Conservation (phyloP, 1,140 invertebrate species). For the Lucilia sericata region DNA sequence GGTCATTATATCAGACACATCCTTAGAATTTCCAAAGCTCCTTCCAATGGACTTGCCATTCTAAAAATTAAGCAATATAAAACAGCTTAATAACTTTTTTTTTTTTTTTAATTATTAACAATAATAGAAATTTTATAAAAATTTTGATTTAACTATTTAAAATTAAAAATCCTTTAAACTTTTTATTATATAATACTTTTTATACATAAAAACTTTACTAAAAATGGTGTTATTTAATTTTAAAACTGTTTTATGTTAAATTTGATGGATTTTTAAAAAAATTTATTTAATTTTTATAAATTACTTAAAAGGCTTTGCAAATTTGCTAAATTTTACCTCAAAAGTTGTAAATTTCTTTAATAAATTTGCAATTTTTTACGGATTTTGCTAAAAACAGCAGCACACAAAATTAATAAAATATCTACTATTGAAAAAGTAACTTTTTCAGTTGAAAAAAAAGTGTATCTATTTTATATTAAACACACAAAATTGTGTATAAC, state of each 20-base stretch:
- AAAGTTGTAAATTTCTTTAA: conserved; percentile 67
- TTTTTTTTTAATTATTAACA: too few relatives aligned
- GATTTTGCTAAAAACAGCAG: conserved; percentile 56
- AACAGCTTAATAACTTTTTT: too few relatives aligned
- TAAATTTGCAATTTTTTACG: conserved; percentile 68
- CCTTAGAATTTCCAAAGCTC: conserved; percentile 67
- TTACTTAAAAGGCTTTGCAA: background rate
- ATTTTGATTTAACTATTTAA: too few relatives aligned
- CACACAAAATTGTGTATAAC: conserved; percentile 30
- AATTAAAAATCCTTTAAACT: background rate
- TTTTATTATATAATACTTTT: background rate
- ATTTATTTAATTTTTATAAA: background rate
- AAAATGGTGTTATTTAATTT: too few relatives aligned
- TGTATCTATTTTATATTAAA: conserved; percentile 45
- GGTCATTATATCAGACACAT: conserved; percentile 68
- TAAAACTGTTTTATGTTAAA: background rate
- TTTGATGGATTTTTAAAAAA: background rate
- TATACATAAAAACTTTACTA: too few relatives aligned
- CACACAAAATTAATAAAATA: conserved; percentile 64
- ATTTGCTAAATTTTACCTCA: conserved; percentile 56
- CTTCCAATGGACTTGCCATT: conserved; percentile 67
- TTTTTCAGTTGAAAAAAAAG: conserved; percentile 45
- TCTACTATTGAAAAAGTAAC: conserved; percentile 61
- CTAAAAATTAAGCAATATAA: conserved; percentile 46
- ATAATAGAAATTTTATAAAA: too few relatives aligned